Conservation (phyloP, 1,140 invertebrate species). For the Dinoponera quadriceps region DNA sequence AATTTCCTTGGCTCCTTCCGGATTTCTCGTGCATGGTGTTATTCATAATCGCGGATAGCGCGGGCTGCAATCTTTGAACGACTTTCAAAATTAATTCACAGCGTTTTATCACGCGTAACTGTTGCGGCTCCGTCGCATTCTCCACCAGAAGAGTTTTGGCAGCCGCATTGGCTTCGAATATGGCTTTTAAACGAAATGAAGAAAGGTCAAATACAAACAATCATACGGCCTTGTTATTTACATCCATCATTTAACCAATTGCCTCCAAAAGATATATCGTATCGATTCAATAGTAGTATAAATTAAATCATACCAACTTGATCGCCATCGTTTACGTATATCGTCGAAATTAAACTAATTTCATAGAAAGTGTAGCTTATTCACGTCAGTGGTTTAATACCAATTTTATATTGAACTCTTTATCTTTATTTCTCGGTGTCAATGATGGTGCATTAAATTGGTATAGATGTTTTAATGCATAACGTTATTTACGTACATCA, state of each 20-base stretch:
- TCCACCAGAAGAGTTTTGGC: conserved; percentile 78
- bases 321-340: too few relatives aligned
- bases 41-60: conserved; percentile 79
- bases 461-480: too few relatives aligned
- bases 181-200: conserved; percentile 74
- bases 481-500: too few relatives aligned
- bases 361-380: too few relatives aligned
- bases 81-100: conserved; percentile 83
- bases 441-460: not conserved
- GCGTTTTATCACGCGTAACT: conserved; percentile 83
- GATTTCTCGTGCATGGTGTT: conserved; percentile 76
- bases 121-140: conserved; percentile 80
- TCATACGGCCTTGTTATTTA: too few relatives aligned
- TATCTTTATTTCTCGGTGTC: not conserved
- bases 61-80: conserved; percentile 81
- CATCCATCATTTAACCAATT: too few relatives aligned
- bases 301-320: too few relatives aligned
- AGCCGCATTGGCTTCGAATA: conserved; percentile 81
- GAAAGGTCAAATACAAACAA: not conserved
- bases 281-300: too few relatives aligned
- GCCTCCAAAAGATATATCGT: too few relatives aligned
- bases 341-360: too few relatives aligned
- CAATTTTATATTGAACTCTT: not conserved
- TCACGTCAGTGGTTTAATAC: too few relatives aligned
- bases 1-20: conserved; percentile 69